Conservation (phyloP, 2,113 vertebrate species). For the Phalacrocorax carbo region DNA sequence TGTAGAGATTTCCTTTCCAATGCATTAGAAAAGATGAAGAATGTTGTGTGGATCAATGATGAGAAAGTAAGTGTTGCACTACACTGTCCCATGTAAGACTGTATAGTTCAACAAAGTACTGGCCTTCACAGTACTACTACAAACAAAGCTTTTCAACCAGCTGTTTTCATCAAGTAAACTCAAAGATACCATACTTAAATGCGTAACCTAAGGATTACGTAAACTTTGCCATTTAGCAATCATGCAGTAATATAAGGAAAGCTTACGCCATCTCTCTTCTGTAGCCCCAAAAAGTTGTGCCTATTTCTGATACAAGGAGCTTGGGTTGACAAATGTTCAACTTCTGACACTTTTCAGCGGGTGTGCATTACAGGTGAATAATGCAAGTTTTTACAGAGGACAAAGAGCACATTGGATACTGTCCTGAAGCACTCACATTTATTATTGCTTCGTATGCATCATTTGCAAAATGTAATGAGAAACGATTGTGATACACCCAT, state of each 20-base stretch:
- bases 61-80: not conserved
- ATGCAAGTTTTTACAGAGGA: not conserved
- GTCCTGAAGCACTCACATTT: not conserved
- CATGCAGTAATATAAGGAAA: not conserved
- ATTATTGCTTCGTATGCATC: not conserved
- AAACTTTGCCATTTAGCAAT: not conserved
- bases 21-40: not conserved
- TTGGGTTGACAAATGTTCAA: not conserved
- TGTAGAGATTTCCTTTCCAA: not conserved
- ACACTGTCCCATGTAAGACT: not conserved
- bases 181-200: not conserved
- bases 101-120: not conserved
- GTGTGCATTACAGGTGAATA: not conserved
- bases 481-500: accelerated
- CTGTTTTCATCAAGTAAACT: not conserved
- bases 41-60: not conserved
- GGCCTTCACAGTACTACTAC: not conserved
- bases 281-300: not conserved
- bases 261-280: not conserved
- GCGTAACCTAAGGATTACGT: not conserved
- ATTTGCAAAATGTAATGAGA: not conserved
- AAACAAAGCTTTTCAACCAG: not conserved
- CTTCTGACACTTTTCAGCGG: not conserved
- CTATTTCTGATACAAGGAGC: not conserved
- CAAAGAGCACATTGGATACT: not conserved